These are phyloP conservation scores for Rutilus rutilus DNA, from an alignment of 2,113 vertebrate genomes.

Conservation along the genomic window DNA sequence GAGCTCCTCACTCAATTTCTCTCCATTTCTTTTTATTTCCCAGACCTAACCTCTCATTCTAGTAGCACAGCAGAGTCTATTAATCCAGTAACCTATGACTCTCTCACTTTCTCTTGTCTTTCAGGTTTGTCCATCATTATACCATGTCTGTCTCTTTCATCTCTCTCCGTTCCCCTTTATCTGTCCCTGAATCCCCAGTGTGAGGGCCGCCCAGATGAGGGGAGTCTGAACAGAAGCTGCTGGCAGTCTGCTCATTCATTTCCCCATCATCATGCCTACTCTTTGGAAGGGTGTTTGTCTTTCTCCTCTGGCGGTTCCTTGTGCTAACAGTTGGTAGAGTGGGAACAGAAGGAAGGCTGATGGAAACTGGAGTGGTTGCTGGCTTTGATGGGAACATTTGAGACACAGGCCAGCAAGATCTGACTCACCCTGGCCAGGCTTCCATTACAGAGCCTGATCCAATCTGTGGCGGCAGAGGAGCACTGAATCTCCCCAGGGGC, in stretches of 20 bases:
- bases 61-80: conserved; percentile 24
- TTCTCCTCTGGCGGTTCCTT: background rate
- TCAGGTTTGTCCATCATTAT: conserved; percentile 35
- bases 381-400: conserved; percentile 36
- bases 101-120: conserved; percentile 21
- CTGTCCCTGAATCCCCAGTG: background rate
- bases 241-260: conserved; percentile 12
- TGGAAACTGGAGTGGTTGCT: conserved; percentile 28
- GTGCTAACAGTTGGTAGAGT: background rate
- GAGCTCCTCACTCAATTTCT: conserved; percentile 47
- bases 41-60: conserved; percentile 26
- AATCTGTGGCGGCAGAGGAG: conserved; percentile 57
- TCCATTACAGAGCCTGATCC: conserved; percentile 60
- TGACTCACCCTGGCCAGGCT: conserved; percentile 63
- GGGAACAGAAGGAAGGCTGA: conserved; percentile 14
- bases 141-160: conserved; percentile 21
- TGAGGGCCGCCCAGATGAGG: background rate
- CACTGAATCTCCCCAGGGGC: conserved; percentile 66
- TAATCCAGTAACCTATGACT: conserved; percentile 25
- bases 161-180: conserved; percentile 21
- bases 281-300: conserved; percentile 8
- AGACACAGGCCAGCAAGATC: conserved; percentile 53
- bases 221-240: conserved; percentile 1
- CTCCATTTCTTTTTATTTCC: conserved; percentile 17
- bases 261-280: background rate